Evolutionary conservation across 2,888 invertebrate genomes (phyloP), one percentile per base, ranked within the genome.

Genomic region (Brassicogethes aeneus): DNA sequence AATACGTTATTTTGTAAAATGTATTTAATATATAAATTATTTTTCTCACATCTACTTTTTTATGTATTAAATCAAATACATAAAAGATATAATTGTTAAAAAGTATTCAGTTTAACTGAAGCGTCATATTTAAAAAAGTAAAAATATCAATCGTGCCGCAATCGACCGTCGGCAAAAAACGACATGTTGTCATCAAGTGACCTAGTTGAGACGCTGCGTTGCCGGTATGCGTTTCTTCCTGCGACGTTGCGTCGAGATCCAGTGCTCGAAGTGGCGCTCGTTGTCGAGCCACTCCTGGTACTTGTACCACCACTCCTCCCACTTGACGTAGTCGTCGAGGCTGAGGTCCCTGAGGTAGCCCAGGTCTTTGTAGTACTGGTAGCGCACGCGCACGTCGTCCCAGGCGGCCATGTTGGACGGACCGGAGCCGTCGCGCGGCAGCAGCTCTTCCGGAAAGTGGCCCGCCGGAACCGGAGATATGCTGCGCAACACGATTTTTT

Each of bases 301-400:
- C 56, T 85, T 83, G 70, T 90, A 90, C 89, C 90, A 91, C 91
- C 91, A 91, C 64, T 90, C 89, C 68, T 91, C 91, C 90, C 91
- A 91, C 65, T 90, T 90, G 45, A 90, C 79, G 63, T 90, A 91
- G 66, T 91, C 90, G 55, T 88, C 79, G 17, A 86, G 71, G 0
- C 80, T 75, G 15, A 86, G 71, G 36, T 89, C 90, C 46, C 89
- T 72, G 36, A 91, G 70, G 57, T 88, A 90, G 0, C 90, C 90
- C 39, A 88, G 75, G 62, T 87, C 86, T 70, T 90, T 89, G 67
- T 91, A 91, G 68, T 90, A 90, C 58, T 88, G 86, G 62, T 87
- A 89, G 42, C 91, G 77, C 2, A 90, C 89, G 33, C 88, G 73
- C 2, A 90, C 88, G 59, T 91, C 90, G 60, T 90, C 89, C 91